phyloP scores from a whole-genome alignment of 2,888 invertebrate species.

The Calameuta filiformis region DNA sequence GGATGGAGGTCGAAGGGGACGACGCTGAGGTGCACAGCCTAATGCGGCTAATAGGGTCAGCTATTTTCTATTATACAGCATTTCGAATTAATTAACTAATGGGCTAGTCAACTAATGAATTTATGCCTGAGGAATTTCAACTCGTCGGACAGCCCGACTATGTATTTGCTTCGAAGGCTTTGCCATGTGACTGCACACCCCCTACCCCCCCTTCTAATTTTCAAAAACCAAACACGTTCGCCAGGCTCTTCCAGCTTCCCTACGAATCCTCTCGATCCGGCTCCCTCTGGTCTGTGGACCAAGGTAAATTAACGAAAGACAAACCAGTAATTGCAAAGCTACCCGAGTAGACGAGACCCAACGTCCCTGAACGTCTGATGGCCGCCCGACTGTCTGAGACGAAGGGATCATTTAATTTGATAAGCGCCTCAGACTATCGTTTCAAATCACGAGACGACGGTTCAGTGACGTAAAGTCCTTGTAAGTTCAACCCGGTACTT shows the following conservation, averaged over 20 bases:
- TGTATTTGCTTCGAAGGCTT: not conserved
- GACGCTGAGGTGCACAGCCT: slow-evolving; percentile 19
- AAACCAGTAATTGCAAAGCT: not conserved
- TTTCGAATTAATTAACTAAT: slow-evolving; percentile 62
- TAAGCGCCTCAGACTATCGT: slow-evolving; percentile 15
- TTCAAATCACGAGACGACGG: not conserved
- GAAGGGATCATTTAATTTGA: slow-evolving; percentile 14
- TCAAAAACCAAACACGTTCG: not conserved
- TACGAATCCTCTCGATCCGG: not conserved
- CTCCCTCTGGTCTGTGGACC: too few species aligned
- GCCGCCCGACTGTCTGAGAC: not conserved
- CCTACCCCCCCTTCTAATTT: not conserved
- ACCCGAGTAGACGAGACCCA: not conserved
- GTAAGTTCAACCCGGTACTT: not conserved
- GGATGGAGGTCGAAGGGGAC: not conserved
- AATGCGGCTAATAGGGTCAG: slow-evolving; percentile 41
- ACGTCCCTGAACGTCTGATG: not conserved
- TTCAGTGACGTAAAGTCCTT: not conserved
- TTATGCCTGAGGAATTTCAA: slow-evolving; percentile 38
- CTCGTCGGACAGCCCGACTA: not conserved
- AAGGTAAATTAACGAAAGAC: not conserved
- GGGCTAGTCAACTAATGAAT: slow-evolving; percentile 60
- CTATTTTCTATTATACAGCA: slow-evolving; percentile 50
- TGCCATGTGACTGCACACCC: not conserved
- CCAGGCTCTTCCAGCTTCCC: not conserved